Evolutionary conservation across 2,888 invertebrate species (phyloP), one percentile per base, ranked within the genome.

Genomic region (Hylaea fasciaria): DNA sequence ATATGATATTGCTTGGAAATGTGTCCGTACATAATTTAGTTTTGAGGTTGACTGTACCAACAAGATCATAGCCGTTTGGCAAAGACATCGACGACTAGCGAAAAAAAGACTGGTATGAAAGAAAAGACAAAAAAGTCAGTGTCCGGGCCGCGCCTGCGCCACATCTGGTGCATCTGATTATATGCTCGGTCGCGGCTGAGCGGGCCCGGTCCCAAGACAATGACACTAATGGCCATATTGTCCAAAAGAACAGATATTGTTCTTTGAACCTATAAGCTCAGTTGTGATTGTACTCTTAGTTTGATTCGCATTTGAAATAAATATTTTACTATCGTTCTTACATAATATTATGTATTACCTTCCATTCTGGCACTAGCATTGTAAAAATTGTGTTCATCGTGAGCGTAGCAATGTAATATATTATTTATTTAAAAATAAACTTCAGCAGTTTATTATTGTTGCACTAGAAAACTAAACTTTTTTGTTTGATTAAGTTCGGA

Each of bases 81-180:
- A 29, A 55, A 55, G 40, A 61, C 48, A 37, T 62, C 54, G 46
- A 53, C 22, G 61, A 52, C 61, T 61, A 67, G 62, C 41, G 54
- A 61, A 70, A 70, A 68, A 83, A 81, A 79, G 82, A 81, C 83
- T 69, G 76, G 74, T 59, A 64, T 72, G 66, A 62, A 66, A 78
- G 77, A 77, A 79, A 81, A 81, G 85, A 85, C 89, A 89, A 88
- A 87, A 61, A 87, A 81, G 78, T 74, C 77, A 77, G 75, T 76
- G 79, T 74, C 80, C 74, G 80, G 81, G 87, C 84, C 85, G 85
- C 90, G 90, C 85, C 88, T 91, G 91, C 86, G 87, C 83, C 86
- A 85, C 91, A 91, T 91, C 89, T 91, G 91, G 87, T 87, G 90
- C 89, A 89, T 87, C 86, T 87, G 86, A 88, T 89, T 89, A 89